Conservation (phyloP, 2,888 invertebrate genomes). For the Dendrolimus pini region DNA sequence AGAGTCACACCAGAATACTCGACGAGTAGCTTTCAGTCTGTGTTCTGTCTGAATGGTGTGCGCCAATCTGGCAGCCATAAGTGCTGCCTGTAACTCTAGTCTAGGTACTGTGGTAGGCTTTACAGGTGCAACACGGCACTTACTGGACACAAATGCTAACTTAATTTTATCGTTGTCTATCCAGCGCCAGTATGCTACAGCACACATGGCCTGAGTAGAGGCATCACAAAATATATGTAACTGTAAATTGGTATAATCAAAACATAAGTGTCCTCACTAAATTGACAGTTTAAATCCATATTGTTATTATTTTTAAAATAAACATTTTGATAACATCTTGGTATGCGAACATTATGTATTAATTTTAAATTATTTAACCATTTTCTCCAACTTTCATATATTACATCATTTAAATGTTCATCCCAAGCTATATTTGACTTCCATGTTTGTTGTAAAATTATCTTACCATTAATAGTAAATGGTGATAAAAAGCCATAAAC, state of each 20-base stretch:
- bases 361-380: slow-evolving; percentile 4
- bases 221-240: slow-evolving; percentile 9
- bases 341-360: slow-evolving; percentile 1
- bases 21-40: neutral
- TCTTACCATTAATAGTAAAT: slow-evolving; percentile 18
- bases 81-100: slow-evolving; percentile 13
- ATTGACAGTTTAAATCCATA: no score
- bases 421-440: slow-evolving; percentile 11
- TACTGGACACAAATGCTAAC: slow-evolving; percentile 5
- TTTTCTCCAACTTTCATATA: slow-evolving; percentile 10
- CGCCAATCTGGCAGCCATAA: slow-evolving; percentile 9
- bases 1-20: slow-evolving; percentile 16
- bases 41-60: slow-evolving; percentile 4
- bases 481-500: slow-evolving; percentile 18
- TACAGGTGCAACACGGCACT: slow-evolving; percentile 8
- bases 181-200: slow-evolving; percentile 12
- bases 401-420: slow-evolving; percentile 5
- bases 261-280: neutral
- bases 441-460: slow-evolving; percentile 18
- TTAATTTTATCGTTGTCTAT: neutral
- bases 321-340: slow-evolving; percentile 1
- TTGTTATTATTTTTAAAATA: no score
- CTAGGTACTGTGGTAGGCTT: slow-evolving; percentile 10
- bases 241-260: neutral
- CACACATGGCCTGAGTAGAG: slow-evolving; percentile 3